Evolutionary conservation across 2,888 invertebrate species (phyloP), one percentile per base, ranked within the genome.

Genomic region (Latrodectus hesperus): DNA sequence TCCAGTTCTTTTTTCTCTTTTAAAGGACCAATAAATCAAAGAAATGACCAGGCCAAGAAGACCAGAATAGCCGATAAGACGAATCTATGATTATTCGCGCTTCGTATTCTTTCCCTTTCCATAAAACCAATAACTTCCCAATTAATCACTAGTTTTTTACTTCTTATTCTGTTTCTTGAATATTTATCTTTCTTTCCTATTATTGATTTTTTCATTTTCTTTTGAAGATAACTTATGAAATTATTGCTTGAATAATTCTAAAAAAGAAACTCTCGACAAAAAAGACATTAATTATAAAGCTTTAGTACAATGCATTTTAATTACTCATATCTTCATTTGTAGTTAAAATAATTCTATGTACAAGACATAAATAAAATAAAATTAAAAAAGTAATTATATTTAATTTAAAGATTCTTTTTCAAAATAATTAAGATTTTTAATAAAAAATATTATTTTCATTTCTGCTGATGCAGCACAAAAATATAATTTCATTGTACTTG

Each of bases 71-170:
- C 75, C 86, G 86, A 87, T 81, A 82, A 87, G 86, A 81, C 76
- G 67, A 77, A 81, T 81, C 81, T 82, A 77, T 87, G 81, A 87
- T 87, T 87, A 87, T 87, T 87, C 81, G 49, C 81, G 76, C 81
- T 81, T 73, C 73, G 67, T 81, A 67, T 76, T 76, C 75, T 22
- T 84, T 38, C 68, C 49, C 68, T 67, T 78, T 67, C 74, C 85
- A 75, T 87, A 81, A 87, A 87, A 81, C 81, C 86, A 81, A 87
- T 87, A 87, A 87, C 76, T 87, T 82, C 65, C 73, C 76, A 87
- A 87, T 87, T 87, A 87, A 87, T 81, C 86, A 85, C 74, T 68
- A 16, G 79, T 73, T 71, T 85, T 22, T 85, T 67, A 67, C 51
- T 68, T 38, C 71, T 84, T 72, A 38, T 53, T 17, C 55, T 80